Conservation (phyloP, 2,888 invertebrate genomes). For the Aleiodes alternator region DNA sequence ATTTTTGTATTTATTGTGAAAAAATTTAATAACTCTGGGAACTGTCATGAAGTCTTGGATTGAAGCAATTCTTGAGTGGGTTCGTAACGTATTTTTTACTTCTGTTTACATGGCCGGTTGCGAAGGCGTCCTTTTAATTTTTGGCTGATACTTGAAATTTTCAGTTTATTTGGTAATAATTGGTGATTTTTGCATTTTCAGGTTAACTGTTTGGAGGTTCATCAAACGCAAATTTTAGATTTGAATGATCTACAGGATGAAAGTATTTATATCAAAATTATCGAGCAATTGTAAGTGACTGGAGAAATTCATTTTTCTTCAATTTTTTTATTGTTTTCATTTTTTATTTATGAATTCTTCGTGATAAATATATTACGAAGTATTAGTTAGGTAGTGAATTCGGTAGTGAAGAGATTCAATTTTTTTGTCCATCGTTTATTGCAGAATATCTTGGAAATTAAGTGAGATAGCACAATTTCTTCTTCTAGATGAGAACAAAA, state of each 20-base stretch:
- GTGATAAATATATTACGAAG: neutral
- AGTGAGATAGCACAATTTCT: too few relatives aligned
- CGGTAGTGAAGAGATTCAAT: too few relatives aligned
- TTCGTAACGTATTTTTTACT: conserved; percentile 45
- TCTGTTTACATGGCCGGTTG: conserved; percentile 1
- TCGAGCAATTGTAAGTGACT: conserved; percentile 60
- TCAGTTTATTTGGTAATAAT: conserved; percentile 4
- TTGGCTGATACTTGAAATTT: neutral
- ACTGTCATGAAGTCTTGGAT: conserved; percentile 61
- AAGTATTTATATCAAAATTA: conserved; percentile 61
- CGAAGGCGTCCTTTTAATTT: conserved; percentile 20
- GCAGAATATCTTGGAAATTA: too few relatives aligned
- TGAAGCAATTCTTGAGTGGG: conserved; percentile 63
- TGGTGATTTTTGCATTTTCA: conserved; percentile 61
- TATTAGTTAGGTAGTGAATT: neutral
- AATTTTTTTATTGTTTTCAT: neutral
- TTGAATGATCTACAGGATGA: conserved; percentile 62
- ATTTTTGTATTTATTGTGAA: neutral
- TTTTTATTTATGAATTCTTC: neutral
- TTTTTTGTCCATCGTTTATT: neutral
- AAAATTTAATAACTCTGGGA: neutral
- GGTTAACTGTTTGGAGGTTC: conserved; percentile 76
- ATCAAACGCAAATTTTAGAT: conserved; percentile 54
- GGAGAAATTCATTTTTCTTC: neutral
- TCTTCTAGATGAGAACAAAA: too few relatives aligned